Base-by-base conservation (phyloP, 1,140 invertebrate genomes). In the Musca domestica region DNA sequence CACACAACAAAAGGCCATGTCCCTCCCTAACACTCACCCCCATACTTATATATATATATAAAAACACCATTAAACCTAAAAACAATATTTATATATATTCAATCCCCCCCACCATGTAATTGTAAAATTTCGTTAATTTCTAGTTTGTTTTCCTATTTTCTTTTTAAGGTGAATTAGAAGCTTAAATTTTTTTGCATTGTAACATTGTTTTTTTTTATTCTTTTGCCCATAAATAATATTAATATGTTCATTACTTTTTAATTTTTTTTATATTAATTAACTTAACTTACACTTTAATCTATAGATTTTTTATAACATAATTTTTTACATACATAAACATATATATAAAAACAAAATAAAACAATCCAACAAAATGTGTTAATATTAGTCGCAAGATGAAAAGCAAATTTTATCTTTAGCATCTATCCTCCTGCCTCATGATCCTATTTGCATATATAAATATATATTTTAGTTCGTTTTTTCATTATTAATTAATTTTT, bases 371-470 rank as follows among this genome's bases (percentile, higher is more conserved):
- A 41, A 30, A n/a, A 41, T 41, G 34, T 41, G 34, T 41, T 41
- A 41, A 41, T 41, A 41, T 41, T 41, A 41, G 34, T 41, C 10
- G 34, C 34, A 41, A 41, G 34, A 41, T 41, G 34, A 41, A n/a
- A n/a, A 41, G 34, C 12, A 7, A 41, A 41, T 12, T 41, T 41
- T 41, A 41, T 5, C 34, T 41, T 41, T 41, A 41, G 34, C 34
- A 41, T 41, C 34, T 41, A 41, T 41, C 34, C 23, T 30, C 25
- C 54, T 61, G 9, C 34, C 56, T 30, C 56, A 17, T 61, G 27
- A 61, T 61, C 56, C 56, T 34, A 61, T 17, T 61, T 61, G 56
- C 56, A 61, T 61, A 61, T 61, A 61, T 61, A 58, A 41, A 61
- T 61, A 61, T 61, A 58, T 23, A 17, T 41, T 41, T 41, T 41